Base-by-base conservation (phyloP, 1,140 invertebrate genomes). In the Drosophila micromelanica region DNA sequence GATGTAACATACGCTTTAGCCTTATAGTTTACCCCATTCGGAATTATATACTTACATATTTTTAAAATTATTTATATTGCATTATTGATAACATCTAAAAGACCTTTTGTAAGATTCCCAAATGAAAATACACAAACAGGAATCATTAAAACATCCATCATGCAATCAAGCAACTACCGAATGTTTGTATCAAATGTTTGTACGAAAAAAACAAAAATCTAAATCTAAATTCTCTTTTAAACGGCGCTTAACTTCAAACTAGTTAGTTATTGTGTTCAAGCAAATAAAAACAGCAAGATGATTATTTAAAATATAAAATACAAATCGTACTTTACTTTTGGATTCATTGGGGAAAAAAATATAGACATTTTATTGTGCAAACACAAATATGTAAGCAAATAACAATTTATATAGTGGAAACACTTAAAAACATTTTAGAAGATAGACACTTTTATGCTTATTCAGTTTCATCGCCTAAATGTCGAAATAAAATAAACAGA, bases 171-270 rank as follows among this genome's bases (percentile, higher is more conserved):
- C 60, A 60, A 40, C 56, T 62, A 49, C 69, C 85, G 75, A 87
- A 90, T 90, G 51, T 90, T 90, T 90, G 85, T 90, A 90, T 90
- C 85, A 90, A 90, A 90, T 90, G 68, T 90, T 90, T 86, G 74
- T 73, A 48, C 59, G 35, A 65, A 38, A 62, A 62, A 65, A 65
- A 38, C 52, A 61, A 65, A 43, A 54, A 15, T 48, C 32, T 13
- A 63, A 63, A 38, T 70, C 45, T 8, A 35, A 9, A 35, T 45
- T 30, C 48, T 61, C 30, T 35, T 35, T 68, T 48, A 70, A 76
- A 63, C 73, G 62, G 68, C 76, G 68, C 65, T 55, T 62, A 80
- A 51, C 76, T 89, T 80, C 65, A 63, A 46, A 84, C 64, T 67
- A 75, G 81, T 67, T 87, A 87, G 79, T 90, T 77, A 69, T 69